Evolutionary conservation across 2,113 vertebrate species (phyloP), one percentile per base, ranked within the genome.

Genomic region (Platichthys flesus): DNA sequence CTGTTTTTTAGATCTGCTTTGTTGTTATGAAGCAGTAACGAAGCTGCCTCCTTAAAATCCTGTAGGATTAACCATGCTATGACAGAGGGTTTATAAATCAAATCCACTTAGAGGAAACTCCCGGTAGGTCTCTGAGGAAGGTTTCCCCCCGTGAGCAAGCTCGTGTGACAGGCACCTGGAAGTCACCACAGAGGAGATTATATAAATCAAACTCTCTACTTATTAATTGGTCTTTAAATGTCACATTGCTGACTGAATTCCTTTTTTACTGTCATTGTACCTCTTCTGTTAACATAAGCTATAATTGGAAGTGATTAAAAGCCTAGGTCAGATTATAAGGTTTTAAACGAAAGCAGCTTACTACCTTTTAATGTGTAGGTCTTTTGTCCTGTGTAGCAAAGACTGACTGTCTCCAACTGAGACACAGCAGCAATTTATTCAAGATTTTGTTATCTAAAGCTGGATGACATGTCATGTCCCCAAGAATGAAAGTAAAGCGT

Each of bases 291-390:
- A 70, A 78, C 49, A 13, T 73, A 58, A 70, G 60, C 83, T 85
- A 93, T 93, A 91, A 93, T 90, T 93, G 82, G 87, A 87, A 81
- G 83, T 72, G 91, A 90, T 94, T 94, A 92, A 82, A 71, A 65
- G 82, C 76, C 71, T 59, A 61, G 78, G 67, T 86, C 64, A 81
- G 90, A 93, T 94, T 93, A 90, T 23, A 60, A 62, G 88, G 72
- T 81, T 85, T 93, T 81, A 89, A 84, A 85, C 82, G 66, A 87
- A 92, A 94, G 89, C 86, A n/a, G 91, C 86, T 94, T 94, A 94
- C 40, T 81, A 26, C 54, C 26, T 37, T 76, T 70, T 74, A 61
- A 82, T 58, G 24, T 55, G 79, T 51, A 40, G 61, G 49, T 58
- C 73, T 82, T 81, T 80, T 75, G 47, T 51, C 47, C 47, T 51